Evolutionary conservation across 1,140 invertebrate species (phyloP).

Genomic region (Lerema accius): DNA sequence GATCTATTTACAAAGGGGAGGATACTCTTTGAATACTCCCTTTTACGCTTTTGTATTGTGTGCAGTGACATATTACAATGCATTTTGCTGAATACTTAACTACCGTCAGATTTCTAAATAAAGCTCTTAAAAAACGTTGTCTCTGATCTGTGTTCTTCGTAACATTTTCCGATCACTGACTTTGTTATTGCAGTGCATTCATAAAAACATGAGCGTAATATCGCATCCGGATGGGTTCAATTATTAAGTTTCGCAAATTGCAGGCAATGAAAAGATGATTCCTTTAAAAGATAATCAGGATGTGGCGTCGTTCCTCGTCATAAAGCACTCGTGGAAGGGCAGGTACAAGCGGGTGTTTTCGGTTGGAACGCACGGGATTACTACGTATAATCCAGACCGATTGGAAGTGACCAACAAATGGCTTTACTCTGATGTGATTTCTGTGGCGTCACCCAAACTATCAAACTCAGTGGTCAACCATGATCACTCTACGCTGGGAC

Average conservation of each 20-base stretch:
- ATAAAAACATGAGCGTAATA: conserved; percentile 6
- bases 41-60: not conserved
- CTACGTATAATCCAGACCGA: conserved; percentile 97
- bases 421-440: conserved; percentile 92
- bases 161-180: conserved; percentile 9
- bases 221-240: conserved; percentile 7
- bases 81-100: not conserved
- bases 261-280: conserved; percentile 88
- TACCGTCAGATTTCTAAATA: conserved; percentile 29
- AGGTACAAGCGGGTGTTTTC: conserved; percentile 99
- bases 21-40: conserved; percentile 44
- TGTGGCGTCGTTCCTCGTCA: conserved; percentile 96
- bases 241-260: conserved; percentile 38
- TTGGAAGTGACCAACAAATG: conserved; percentile 97
- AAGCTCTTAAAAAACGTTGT: not conserved
- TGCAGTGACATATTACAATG: conserved; percentile 5
- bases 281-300: conserved; percentile 94
- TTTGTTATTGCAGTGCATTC: conserved; percentile 12
- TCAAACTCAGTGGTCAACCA: conserved; percentile 78
- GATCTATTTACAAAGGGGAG: conserved; percentile 78
- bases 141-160: conserved; percentile 3
- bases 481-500: conserved; percentile 75
- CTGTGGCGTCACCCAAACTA: conserved; percentile 86
- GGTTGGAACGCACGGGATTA: conserved; percentile 96
- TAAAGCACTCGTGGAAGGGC: conserved; percentile 98